These are phyloP conservation scores for Danio jaintianensis DNA, from an alignment of 2,797 vertebrate genomes.

Conservation along the genomic window DNA sequence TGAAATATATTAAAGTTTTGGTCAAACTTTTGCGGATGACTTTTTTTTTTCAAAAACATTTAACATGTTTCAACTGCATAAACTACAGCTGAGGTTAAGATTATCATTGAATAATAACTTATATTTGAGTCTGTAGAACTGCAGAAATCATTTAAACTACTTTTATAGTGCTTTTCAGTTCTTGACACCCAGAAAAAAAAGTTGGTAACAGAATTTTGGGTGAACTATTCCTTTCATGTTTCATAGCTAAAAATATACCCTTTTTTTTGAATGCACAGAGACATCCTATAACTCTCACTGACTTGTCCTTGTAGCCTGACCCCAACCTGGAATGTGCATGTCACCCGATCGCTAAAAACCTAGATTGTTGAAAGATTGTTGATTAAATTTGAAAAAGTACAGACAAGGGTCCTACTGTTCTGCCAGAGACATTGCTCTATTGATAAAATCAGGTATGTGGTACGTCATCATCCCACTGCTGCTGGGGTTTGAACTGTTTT, in stretches of 20 bases:
- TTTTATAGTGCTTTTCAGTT: not conserved
- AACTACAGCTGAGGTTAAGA: too few relatives aligned
- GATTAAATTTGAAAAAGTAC: constrained; percentile 10
- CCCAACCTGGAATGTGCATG: constrained; percentile 13
- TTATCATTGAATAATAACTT: too few relatives aligned
- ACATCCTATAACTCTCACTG: not conserved
- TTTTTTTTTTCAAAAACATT: too few relatives aligned
- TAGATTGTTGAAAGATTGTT: not conserved
- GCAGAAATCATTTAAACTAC: not conserved
- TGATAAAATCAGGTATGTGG: not conserved
- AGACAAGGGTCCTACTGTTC: constrained; percentile 12
- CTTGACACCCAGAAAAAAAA: not conserved
- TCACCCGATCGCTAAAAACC: not conserved
- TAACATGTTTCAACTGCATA: too few relatives aligned
- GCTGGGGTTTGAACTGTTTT: not conserved
- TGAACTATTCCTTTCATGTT: not conserved
- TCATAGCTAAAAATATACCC: not conserved
- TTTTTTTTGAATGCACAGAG: not conserved
- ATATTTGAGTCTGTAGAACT: not conserved
- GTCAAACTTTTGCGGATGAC: too few relatives aligned
- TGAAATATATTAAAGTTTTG: too few relatives aligned
- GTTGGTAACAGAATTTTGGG: not conserved
- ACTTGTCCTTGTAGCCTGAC: constrained; percentile 27
- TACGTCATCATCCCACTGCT: not conserved
- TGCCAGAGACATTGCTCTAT: not conserved